phyloP scores from a whole-genome alignment of 2,113 vertebrate species.

The Oceanodroma tethys region DNA sequence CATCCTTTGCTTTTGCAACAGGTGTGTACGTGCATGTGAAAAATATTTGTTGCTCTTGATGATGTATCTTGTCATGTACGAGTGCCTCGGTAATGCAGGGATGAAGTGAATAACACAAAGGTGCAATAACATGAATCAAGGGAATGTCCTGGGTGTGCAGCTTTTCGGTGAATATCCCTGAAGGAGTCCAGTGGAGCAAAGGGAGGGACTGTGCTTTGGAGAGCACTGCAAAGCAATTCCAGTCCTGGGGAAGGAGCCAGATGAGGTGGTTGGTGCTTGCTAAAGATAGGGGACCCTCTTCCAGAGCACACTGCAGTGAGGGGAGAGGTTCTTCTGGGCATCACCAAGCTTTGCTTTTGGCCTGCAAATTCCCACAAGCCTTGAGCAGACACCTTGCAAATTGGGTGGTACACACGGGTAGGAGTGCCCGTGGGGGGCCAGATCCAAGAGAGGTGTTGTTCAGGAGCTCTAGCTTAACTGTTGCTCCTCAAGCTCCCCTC shows the following conservation, averaged over 20 bases:
- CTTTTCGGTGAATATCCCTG: background rate
- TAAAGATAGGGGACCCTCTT: background rate
- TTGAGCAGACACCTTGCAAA: background rate
- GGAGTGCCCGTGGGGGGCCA: background rate
- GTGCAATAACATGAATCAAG: rapidly evolving
- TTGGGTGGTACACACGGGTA: rapidly evolving
- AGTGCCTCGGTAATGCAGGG: background rate
- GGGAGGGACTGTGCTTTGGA: background rate
- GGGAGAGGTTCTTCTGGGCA: background rate
- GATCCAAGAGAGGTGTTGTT: background rate
- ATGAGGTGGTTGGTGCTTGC: too few species aligned
- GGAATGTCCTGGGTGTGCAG: background rate
- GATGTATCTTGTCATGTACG: rapidly evolving
- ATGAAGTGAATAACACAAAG: rapidly evolving
- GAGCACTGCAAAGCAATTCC: background rate
- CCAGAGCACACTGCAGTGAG: too few species aligned
- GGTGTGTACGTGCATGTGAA: background rate
- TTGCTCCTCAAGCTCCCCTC: background rate
- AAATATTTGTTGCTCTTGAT: background rate
- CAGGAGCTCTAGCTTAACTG: background rate
- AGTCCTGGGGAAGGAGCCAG: background rate
- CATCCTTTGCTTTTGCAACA: background rate
- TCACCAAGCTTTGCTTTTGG: background rate
- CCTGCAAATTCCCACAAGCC: background rate
- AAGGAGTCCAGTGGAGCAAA: background rate